Base-by-base conservation (phyloP, 2,888 invertebrate genomes). In the Cenopis cana region DNA sequence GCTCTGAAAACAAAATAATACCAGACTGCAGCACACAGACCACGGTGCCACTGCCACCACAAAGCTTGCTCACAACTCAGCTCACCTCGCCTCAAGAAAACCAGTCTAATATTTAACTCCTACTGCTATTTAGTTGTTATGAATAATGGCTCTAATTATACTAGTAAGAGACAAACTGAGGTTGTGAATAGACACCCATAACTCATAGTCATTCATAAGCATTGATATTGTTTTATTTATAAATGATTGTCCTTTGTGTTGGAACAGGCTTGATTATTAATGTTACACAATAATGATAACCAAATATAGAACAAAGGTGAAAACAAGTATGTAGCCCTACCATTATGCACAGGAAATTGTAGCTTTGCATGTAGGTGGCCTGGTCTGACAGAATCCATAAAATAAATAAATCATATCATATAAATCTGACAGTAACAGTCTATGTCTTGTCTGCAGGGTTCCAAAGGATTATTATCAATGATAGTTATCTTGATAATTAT, bases 1-100 rank as follows among this genome's bases (percentile, higher is more conserved):
- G 67, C 74, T 78, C 85, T 84, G 85, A 80, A 86, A 81, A 74
- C 67, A 82, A 78, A n/a, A 79, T 18, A 18, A 41, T 33, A 46
- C 12, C 46, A n/a, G 46, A 46, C 14, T 46, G 46, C 18, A 55
- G 9, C n/a, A n/a, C 55, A 55, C 29, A 29, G 17, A 4, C 29
- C 4, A 9, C 38, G 29, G 24, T 12, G n/a, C 5, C 24, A 33
- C 36, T 3, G 29, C n/a, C n/a, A n/a, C 14, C 6, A 24, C 24
- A 12, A 14, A 24, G 14, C 33, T 33, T 8, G 33, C 4, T 29
- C 9, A 9, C 55, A 54, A 54, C 12, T 29, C 14, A 5, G 4
- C n/a, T 14, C 41, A 14, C n/a, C 46, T 46, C 46, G 14, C 8
- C 46, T 46, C 46, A n/a, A n/a, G 46, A 1, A 6, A n/a, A n/a